Conservation (phyloP, 2,888 invertebrate species). For the Ornithoptera alexandrae region DNA sequence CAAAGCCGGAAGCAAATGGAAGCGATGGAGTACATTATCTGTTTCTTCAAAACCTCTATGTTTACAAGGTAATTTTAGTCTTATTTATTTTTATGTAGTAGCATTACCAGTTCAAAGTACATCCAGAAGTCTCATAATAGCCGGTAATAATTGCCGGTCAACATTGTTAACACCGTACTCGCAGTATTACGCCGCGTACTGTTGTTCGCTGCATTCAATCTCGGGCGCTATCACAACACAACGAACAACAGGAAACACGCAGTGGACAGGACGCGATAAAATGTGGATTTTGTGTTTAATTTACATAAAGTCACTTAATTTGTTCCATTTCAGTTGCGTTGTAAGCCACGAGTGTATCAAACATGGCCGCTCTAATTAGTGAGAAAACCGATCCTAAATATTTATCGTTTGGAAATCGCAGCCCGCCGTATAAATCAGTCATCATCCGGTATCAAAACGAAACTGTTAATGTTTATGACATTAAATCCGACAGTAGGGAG, state of each 20-base stretch:
- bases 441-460: conserved; percentile 40
- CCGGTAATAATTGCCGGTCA: conserved; percentile 41
- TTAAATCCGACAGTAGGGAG: conserved; percentile 36
- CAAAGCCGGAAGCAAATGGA: conserved; percentile 42
- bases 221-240: conserved; percentile 48
- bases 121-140: conserved; percentile 21
- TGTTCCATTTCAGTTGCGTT: conserved; percentile 50
- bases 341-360: conserved; percentile 12
- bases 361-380: conserved; percentile 50
- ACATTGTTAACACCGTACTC: conserved; percentile 38
- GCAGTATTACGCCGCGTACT: conserved; percentile 19
- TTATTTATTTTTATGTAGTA: not conserved
- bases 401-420: conserved; percentile 53
- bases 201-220: conserved; percentile 46
- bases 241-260: conserved; percentile 67
- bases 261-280: conserved; percentile 67
- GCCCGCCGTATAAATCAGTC: conserved; percentile 38
- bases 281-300: conserved; percentile 59
- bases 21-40: conserved; percentile 61
- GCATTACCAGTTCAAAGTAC: conserved; percentile 34
- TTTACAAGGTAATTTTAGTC: conserved; percentile 41
- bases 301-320: conserved; percentile 47
- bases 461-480: conserved; percentile 57
- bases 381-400: conserved; percentile 51
- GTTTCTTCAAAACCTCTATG: conserved; percentile 45